These are phyloP conservation scores for Eolophus roseicapilla DNA, from an alignment of 2,113 vertebrate species.

Conservation along the genomic window DNA sequence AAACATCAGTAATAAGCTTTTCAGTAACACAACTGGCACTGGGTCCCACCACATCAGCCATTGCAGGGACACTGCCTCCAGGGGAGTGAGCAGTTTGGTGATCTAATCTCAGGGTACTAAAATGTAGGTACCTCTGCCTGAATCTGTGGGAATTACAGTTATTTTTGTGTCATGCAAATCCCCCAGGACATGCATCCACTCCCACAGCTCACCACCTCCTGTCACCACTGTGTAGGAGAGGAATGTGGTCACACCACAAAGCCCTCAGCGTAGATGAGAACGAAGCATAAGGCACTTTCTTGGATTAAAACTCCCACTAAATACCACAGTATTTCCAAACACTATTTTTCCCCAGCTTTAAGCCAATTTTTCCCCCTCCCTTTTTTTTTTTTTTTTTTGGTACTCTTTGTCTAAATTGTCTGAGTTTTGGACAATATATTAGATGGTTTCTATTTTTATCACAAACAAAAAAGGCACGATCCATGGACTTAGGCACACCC, in stretches of 20 bases:
- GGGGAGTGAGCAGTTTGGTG: not conserved
- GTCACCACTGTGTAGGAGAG: not conserved
- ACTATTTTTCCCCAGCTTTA: not conserved
- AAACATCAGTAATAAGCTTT: not conserved
- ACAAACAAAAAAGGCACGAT: slow-evolving; percentile 28
- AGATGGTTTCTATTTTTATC: slow-evolving; percentile 23
- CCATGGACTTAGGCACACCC: not conserved
- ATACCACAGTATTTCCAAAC: slow-evolving; percentile 3
- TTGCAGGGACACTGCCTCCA: not conserved
- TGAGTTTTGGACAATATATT: not conserved
- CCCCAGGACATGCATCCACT: not conserved
- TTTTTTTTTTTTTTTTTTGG: not conserved
- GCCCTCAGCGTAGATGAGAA: not conserved
- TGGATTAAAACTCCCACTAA: slow-evolving; percentile 8
- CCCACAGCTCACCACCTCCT: not conserved
- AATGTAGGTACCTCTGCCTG: not conserved
- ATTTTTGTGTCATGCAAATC: not conserved
- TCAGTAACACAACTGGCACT: not conserved
- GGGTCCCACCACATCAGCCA: not conserved
- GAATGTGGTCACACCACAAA: not conserved
- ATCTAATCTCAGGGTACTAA: not conserved
- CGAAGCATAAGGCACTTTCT: not conserved
- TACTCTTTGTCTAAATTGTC: not conserved
- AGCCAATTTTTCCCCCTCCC: not conserved
- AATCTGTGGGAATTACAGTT: not conserved